Conservation (phyloP, 2,797 vertebrate species). For the Anomalospiza imberbis region DNA sequence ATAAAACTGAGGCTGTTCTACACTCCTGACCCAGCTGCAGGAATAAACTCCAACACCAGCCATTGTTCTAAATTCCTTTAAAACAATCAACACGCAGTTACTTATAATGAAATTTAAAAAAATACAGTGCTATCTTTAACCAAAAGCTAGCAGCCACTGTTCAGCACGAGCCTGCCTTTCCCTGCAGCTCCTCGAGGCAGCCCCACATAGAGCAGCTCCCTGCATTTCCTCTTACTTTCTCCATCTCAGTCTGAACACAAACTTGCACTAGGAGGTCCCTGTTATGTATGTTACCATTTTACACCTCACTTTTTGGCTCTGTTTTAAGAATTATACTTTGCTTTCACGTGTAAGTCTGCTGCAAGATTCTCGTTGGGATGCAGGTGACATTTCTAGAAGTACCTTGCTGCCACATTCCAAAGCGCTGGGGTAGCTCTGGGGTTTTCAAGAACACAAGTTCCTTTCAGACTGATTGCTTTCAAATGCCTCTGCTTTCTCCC, state of each 20-base stretch:
- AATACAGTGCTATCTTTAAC: background rate
- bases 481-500: conserved; percentile 25
- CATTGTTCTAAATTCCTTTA: background rate
- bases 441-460: background rate
- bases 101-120: background rate
- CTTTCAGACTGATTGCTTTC: background rate
- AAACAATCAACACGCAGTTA: background rate
- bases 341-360: background rate
- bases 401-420: background rate
- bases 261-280: background rate
- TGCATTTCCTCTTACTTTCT: background rate
- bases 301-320: background rate
- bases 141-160: background rate
- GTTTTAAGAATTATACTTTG: background rate
- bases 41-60: background rate
- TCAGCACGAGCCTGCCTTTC: background rate
- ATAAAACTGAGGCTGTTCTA: background rate
- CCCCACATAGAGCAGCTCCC: background rate
- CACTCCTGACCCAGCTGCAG: background rate
- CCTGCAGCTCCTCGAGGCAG: background rate
- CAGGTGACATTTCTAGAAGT: background rate
- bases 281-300: background rate
- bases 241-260: background rate
- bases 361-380: background rate
- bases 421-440: background rate